A percentile compares a stretch with the other conserved stretches of the same genome.
phyloP scores from a whole-genome alignment of 2,113 vertebrate genomes.

The Antennarius striatus region DNA sequence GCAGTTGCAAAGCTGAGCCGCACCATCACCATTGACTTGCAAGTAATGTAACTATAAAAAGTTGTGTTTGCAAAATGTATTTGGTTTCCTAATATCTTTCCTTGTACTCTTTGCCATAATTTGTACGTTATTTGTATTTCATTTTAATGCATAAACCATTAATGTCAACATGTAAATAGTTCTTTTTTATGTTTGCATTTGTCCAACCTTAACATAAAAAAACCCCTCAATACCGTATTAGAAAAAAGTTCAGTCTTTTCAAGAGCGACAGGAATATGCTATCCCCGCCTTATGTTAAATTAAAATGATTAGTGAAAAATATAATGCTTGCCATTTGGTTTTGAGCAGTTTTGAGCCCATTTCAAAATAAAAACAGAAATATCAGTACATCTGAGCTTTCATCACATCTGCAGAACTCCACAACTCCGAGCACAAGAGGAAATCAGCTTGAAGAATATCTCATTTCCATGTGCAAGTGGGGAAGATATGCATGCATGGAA shows the following conservation, averaged over 20 bases:
- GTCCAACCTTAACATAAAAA: conserved; percentile 47
- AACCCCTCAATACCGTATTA: neutral
- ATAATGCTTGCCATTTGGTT: conserved; percentile 29
- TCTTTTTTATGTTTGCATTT: conserved; percentile 26
- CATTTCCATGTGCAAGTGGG: conserved; percentile 38
- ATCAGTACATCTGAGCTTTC: conserved; percentile 49
- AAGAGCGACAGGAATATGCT: conserved; percentile 27
- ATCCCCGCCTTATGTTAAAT: conserved; percentile 25
- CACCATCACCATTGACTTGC: conserved; percentile 38
- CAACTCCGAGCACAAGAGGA: conserved; percentile 60
- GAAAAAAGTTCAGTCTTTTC: conserved; percentile 28
- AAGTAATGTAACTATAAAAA: conserved; percentile 23
- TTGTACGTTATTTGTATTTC: conserved; percentile 41
- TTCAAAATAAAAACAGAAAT: conserved; percentile 11
- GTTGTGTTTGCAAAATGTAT: conserved; percentile 39
- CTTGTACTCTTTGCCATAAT: conserved; percentile 53
- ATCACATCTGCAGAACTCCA: conserved; percentile 50
- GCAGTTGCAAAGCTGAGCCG: conserved; percentile 70
- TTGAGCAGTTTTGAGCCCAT: conserved; percentile 26
- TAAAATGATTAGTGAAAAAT: conserved; percentile 25
- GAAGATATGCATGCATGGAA: conserved; percentile 33
- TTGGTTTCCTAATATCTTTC: conserved; percentile 44
- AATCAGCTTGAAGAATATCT: conserved; percentile 46
- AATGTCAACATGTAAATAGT: conserved; percentile 61
- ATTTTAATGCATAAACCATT: conserved; percentile 39